Evolutionary conservation across 1,140 invertebrate genomes (phyloP), one percentile per base, ranked within the genome.

Genomic region (Neodiprion pinetum): DNA sequence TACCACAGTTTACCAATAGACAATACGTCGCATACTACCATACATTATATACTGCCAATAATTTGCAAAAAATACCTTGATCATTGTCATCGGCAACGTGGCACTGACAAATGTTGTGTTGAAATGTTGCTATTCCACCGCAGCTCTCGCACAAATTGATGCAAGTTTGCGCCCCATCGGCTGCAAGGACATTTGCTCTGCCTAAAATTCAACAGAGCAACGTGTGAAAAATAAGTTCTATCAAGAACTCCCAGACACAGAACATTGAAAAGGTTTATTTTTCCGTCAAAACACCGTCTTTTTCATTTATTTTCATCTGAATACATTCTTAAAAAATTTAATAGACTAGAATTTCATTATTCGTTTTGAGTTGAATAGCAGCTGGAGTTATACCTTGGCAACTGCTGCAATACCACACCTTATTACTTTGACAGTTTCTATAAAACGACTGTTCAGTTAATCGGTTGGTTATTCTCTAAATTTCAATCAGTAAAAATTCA

Each of bases 81-180:
- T 78, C 14, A 50, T 70, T 70, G 53, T 75, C 48, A n/a, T 76
- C 74, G 48, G 21, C 9, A 48, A 76, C 47, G 50, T 73, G 73
- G 67, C 80, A 80, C 61, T 80, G 74, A 73, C 80, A 82, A 53
- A 40, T 9, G 11, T n/a, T 69, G 9, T 80, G 28, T 5, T 69
- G 50, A 66, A 80, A 73, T 23, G 72, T 53, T 48, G 72, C 74
- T 10, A 73, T 67, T 48, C 73, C 75, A 7, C 72, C 72, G 71
- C 76, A 78, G 70, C 70, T 68, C 50, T 14, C 28, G 28, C 80
- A 81, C 7, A 80, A 50, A 8, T 79, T 48, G 11, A 17, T 71
- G 49, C 80, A 81, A 7, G 48, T 77, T 67, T 77, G 49, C 9
- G 48, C 65, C 74, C 78, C 73, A 47, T 75, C 76, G 65, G 66